A percentile compares a stretch with the other conserved stretches of the same genome.
These are phyloP conservation scores for Climacteris rufus DNA, from an alignment of 2,113 vertebrate species.

Conservation along the genomic window DNA sequence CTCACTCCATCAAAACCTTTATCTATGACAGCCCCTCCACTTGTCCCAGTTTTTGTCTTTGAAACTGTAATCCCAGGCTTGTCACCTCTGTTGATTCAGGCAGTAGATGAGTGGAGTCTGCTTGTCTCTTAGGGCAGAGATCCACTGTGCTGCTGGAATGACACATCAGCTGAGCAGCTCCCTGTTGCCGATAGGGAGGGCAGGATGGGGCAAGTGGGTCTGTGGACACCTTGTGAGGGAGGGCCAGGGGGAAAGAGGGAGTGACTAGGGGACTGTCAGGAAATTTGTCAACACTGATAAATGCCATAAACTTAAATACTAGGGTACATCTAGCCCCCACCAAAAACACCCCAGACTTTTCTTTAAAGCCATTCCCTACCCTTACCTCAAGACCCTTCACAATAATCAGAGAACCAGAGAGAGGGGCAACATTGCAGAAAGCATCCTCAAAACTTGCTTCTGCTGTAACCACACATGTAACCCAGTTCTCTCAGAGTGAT, in stretches of 20 bases:
- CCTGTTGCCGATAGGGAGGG: rapidly evolving
- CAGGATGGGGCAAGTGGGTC: background rate
- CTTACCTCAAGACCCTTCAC: background rate
- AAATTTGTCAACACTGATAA: background rate
- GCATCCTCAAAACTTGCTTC: background rate
- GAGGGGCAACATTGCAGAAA: background rate
- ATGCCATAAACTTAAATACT: background rate
- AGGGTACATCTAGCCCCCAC: background rate
- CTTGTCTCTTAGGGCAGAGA: background rate
- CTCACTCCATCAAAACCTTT: background rate
- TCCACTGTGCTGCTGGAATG: background rate
- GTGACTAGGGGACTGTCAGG: rapidly evolving
- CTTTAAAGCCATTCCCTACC: background rate
- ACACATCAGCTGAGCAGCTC: background rate
- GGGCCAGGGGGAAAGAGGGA: background rate
- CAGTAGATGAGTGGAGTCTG: background rate
- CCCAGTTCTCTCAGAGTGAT: background rate
- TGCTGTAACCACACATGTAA: background rate
- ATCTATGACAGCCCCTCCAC: background rate
- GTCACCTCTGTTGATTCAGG: background rate
- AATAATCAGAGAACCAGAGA: background rate
- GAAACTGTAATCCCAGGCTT: background rate
- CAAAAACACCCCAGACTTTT: background rate
- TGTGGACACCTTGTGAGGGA: background rate
- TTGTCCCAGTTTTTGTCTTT: background rate